These are phyloP conservation scores for Cryptoblepharus egeriae DNA, from an alignment of 2,797 vertebrate genomes.

Conservation along the genomic window DNA sequence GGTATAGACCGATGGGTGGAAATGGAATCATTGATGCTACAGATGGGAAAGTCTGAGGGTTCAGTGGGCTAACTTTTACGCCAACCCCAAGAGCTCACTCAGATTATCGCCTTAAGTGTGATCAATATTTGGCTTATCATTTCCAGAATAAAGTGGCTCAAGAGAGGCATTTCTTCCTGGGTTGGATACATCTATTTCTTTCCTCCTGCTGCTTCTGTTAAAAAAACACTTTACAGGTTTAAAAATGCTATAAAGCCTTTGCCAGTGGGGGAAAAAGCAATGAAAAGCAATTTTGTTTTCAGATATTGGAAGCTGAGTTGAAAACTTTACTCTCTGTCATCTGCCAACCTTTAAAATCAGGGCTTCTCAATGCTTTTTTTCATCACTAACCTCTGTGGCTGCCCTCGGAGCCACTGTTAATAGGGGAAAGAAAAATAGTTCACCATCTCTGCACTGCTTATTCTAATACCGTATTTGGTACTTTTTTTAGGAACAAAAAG, in stretches of 20 bases:
- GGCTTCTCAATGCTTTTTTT: no score
- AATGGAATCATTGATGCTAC: constrained; percentile 22
- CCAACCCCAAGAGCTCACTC: not conserved
- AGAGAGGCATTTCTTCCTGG: not conserved
- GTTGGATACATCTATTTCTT: not conserved
- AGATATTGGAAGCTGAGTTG: not conserved
- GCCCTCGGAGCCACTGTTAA: no score
- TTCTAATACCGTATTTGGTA: no score
- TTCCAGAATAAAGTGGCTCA: not conserved
- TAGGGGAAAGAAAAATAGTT: no score
- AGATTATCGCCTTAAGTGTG: not conserved
- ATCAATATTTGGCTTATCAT: not conserved
- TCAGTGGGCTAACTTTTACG: not conserved
- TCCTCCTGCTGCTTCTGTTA: not conserved
- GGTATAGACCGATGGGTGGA: not conserved
- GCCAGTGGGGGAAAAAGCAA: not conserved
- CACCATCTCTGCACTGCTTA: no score
- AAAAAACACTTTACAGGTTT: not conserved
- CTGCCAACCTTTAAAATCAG: not conserved
- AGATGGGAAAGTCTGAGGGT: not conserved
- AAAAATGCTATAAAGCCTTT: not conserved
- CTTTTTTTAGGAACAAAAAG: no score
- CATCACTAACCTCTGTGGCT: not conserved
- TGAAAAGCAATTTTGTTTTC: not conserved
- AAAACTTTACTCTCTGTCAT: not conserved